Conservation (phyloP, 2,797 vertebrate species). For the Champsocephalus gunnari region DNA sequence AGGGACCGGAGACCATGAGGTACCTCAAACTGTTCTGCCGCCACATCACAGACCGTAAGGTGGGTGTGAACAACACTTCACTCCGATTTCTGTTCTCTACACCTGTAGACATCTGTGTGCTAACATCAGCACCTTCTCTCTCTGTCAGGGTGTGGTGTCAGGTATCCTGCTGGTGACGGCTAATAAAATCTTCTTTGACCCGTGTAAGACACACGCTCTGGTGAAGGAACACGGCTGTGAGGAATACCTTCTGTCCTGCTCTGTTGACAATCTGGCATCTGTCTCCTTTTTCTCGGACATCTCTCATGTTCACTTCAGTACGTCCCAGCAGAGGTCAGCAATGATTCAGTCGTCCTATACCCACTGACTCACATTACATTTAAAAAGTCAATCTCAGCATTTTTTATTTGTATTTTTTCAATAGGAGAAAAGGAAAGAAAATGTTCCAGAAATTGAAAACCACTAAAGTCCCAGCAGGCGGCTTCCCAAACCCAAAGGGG, state of each 20-base stretch:
- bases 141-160: constrained; percentile 84
- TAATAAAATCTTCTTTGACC: constrained; percentile 88
- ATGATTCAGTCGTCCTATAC: neutral
- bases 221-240: constrained; percentile 87
- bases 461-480: constrained; percentile 24
- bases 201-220: constrained; percentile 85
- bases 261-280: constrained; percentile 80
- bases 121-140: neutral
- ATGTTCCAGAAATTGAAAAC: constrained; percentile 72
- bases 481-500: constrained; percentile 33
- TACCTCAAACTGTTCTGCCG: constrained; percentile 87
- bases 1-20: constrained; percentile 72
- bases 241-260: constrained; percentile 86
- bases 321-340: constrained; percentile 81
- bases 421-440: constrained; percentile 78
- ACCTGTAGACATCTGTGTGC: neutral
- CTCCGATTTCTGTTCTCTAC: neutral
- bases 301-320: constrained; percentile 83
- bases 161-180: constrained; percentile 86
- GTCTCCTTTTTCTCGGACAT: constrained; percentile 85
- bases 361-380: neutral
- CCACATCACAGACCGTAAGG: constrained; percentile 87
- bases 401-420: constrained; percentile 4
- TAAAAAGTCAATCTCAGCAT: neutral
- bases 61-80: constrained; percentile 38